Evolutionary conservation across 2,797 vertebrate species (phyloP).

Genomic region (Fringilla coelebs): DNA sequence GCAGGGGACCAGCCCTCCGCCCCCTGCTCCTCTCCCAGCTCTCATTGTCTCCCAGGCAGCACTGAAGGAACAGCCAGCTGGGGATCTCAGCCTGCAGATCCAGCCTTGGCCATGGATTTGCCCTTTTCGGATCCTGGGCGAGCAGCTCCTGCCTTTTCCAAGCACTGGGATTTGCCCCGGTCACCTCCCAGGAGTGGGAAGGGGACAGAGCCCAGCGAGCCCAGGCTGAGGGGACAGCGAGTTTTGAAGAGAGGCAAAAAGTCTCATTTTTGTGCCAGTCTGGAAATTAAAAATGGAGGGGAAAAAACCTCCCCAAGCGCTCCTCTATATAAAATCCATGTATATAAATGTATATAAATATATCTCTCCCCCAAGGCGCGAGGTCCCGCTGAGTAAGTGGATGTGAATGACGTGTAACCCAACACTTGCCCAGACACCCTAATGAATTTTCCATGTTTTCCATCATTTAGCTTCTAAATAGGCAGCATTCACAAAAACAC

Average conservation of each 20-base stretch:
- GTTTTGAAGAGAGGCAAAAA: neutral
- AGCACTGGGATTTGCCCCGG: rapidly evolving
- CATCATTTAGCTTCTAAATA: constrained; percentile 35
- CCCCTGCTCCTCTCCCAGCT: neutral
- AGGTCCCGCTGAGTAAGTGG: constrained; percentile 28
- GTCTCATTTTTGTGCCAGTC: neutral
- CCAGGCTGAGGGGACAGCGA: rapidly evolving
- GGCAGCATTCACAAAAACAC: constrained; percentile 10
- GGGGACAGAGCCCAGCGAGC: neutral
- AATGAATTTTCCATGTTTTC: constrained; percentile 54
- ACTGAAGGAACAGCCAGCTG: rapidly evolving
- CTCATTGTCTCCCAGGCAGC: neutral
- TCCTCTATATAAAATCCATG: neutral
- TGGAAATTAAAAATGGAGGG: neutral
- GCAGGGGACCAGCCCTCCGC: neutral
- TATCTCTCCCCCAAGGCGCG: neutral
- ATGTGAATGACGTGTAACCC: constrained; percentile 29
- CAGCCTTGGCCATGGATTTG: neutral
- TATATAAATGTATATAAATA: neutral
- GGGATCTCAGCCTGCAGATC: neutral
- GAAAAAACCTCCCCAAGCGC: rapidly evolving
- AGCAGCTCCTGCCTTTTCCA: neutral
- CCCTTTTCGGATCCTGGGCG: neutral
- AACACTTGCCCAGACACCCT: constrained; percentile 38
- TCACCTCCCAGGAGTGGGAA: neutral